Evolutionary conservation across 2,113 vertebrate species (phyloP).

Genomic region (Columba janthina): DNA sequence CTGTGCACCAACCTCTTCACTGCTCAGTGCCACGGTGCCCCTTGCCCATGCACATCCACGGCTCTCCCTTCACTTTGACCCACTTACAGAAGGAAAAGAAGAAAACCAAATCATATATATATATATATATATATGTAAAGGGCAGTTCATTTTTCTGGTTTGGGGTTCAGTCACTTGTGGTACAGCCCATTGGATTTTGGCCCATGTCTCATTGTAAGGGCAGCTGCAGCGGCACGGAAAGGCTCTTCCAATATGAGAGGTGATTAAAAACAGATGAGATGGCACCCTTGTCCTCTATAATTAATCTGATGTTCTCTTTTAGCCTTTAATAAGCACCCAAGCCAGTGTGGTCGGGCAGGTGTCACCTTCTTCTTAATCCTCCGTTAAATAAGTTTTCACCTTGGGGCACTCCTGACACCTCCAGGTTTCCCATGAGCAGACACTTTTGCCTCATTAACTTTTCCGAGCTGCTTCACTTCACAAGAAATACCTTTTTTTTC

Average conservation of each 20-base stretch:
- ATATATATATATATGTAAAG: too few species aligned
- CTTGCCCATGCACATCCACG: accelerated
- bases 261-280: not conserved
- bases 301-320: not conserved
- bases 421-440: not conserved
- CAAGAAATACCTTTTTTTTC: not conserved
- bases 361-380: not conserved
- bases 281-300: not conserved
- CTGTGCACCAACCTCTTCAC: not conserved
- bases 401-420: not conserved
- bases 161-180: not conserved
- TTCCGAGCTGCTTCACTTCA: not conserved
- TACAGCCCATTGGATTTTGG: not conserved
- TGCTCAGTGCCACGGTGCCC: too few species aligned
- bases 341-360: not conserved
- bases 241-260: not conserved
- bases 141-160: not conserved
- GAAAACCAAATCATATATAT: too few species aligned
- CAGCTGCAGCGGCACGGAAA: accelerated
- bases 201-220: accelerated
- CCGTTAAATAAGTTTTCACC: not conserved
- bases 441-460: conserved; percentile 2
- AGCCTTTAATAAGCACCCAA: not conserved
- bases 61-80: not conserved
- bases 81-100: not conserved